Evolutionary conservation across 1,140 invertebrate species (phyloP).

Genomic region (Diuraphis noxia): DNA sequence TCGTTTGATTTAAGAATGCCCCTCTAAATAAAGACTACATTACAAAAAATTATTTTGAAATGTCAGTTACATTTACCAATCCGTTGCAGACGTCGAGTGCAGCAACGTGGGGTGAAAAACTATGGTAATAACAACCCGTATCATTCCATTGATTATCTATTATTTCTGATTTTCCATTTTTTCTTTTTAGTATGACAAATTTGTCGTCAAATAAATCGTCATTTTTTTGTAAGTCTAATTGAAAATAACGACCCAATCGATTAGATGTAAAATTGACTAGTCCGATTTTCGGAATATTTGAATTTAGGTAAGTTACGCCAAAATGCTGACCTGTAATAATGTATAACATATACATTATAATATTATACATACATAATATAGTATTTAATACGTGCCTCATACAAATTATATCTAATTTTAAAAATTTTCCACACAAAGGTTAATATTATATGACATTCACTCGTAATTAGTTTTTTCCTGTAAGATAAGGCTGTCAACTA

Average conservation of each 20-base stretch:
- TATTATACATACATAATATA: no score
- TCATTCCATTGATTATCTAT: constrained; percentile 10
- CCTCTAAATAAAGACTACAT: constrained; percentile 56
- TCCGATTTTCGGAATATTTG: background rate
- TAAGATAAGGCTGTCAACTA: constrained; percentile 11
- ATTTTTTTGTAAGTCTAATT: constrained; percentile 51
- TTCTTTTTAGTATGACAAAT: constrained; percentile 54
- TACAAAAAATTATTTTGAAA: background rate
- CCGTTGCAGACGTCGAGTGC: constrained; percentile 57
- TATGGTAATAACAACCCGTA: constrained; percentile 56
- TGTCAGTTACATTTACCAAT: constrained; percentile 56
- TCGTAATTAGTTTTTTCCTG: constrained; percentile 31
- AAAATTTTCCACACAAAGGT: constrained; percentile 16
- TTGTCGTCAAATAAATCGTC: constrained; percentile 54
- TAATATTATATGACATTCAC: background rate
- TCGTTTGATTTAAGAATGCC: constrained; percentile 58
- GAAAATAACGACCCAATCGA: constrained; percentile 43
- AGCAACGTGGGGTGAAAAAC: constrained; percentile 55
- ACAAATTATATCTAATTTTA: background rate
- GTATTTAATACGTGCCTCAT: background rate
- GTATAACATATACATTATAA: background rate
- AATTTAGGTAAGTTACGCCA: constrained; percentile 40
- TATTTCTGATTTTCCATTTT: constrained; percentile 35
- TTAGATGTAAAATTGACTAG: constrained; percentile 44
- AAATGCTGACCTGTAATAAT: constrained; percentile 22